Evolutionary conservation across 2,888 invertebrate genomes (phyloP).

Genomic region (Eustalomyia histrio): DNA sequence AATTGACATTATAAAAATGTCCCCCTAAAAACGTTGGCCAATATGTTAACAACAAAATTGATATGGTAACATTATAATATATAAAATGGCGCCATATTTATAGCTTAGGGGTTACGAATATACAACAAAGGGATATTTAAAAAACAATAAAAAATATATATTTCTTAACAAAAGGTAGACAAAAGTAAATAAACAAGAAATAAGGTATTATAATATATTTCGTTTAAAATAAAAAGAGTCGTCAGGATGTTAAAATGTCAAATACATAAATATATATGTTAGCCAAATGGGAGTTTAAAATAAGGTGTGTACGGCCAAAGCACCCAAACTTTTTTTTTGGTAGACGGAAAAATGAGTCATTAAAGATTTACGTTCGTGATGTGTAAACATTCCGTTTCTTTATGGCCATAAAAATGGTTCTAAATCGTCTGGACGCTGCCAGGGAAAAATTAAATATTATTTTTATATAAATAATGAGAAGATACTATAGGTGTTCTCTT

Average conservation of each 20-base stretch:
- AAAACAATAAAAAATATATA: neutral
- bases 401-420: conserved; percentile 36
- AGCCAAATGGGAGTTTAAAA: neutral
- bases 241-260: neutral
- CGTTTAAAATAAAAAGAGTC: neutral
- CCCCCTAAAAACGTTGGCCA: too few species aligned
- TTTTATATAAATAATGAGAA: too few species aligned
- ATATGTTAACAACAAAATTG: neutral
- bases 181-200: neutral
- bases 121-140: neutral
- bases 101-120: neutral
- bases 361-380: conserved; percentile 26
- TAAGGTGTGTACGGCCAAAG: conserved; percentile 5
- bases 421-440: conserved; percentile 55
- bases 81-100: neutral
- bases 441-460: neutral
- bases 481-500: too few species aligned
- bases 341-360: conserved; percentile 40
- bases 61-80: conserved; percentile 3
- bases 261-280: too few species aligned
- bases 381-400: conserved; percentile 30
- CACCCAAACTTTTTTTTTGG: neutral
- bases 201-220: neutral
- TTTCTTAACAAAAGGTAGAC: neutral
- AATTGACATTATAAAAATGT: too few species aligned